Base-by-base conservation (phyloP, 2,888 invertebrate species). In the Cheilosia vernalis region DNA sequence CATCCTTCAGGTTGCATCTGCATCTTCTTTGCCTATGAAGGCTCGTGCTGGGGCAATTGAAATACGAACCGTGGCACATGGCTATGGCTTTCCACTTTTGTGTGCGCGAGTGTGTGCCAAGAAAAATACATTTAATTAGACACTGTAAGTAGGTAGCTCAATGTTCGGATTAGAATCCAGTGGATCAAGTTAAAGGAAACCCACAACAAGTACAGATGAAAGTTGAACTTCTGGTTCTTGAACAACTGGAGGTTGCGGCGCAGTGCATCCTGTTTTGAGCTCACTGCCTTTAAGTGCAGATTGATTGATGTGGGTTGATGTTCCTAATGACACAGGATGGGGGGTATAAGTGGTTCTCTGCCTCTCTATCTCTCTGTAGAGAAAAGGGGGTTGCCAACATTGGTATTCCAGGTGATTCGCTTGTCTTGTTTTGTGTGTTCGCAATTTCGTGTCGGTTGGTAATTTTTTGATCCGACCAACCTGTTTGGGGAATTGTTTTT, bases 261-360 rank as follows among this genome's bases (percentile, higher is more conserved):
- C 53, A 51, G 30, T 27, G 74, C 64, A 81, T 81, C 80, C 85
- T 80, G 85, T 77, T 80, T 67, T 56, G 55, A 24, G 47, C 47
- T 9, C 47, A 19, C 47, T 55, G 58, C 47, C 63, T 64, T 58
- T 37, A 37, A 55, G 76, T 64, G 56, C 33, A 77, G 76, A 80
- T 85, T 85, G 85, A 85, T 85, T 80, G 85, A 85, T 85, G 81
- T 85, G 85, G 85, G 85, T 72, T 81, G 81, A 61, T 77, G 85
- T 47, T 70, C 84, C 80, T 74, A 85, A 85, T 85, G 84, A 85
- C 79, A 72, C 37, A 17, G 70, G 4, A 40, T 19, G 53, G 9
- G 19, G 42, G 51, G 47, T 4, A 17, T 10, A 40, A 58, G 19
- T 17, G 24, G 58, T 10, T 49, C 33, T 66, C n/a, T 64, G 19